phyloP scores from a whole-genome alignment of 2,113 vertebrate genomes.

The Rana temporaria region DNA sequence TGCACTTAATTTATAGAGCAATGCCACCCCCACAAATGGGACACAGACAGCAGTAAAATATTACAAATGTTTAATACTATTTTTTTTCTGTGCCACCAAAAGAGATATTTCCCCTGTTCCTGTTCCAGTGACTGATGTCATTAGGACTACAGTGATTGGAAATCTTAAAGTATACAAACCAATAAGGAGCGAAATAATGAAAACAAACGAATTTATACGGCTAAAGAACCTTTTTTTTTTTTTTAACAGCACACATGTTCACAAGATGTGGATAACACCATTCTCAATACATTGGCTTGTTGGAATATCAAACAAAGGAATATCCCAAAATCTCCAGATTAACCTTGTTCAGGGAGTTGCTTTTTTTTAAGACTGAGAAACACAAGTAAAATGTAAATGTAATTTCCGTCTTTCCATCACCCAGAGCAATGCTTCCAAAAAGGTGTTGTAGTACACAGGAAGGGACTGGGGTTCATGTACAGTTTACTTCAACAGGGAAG shows the following conservation, averaged over 20 bases:
- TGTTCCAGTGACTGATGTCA: no score
- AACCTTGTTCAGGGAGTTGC: conserved; percentile 9
- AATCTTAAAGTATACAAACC: background rate
- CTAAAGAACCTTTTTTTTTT: background rate
- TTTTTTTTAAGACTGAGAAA: background rate
- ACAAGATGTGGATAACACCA: conserved; percentile 35
- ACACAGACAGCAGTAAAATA: no score
- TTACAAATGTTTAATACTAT: no score
- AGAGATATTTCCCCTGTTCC: no score
- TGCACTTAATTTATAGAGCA: no score
- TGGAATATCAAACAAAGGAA: background rate
- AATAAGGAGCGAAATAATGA: background rate
- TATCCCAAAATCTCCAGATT: conserved; percentile 11
- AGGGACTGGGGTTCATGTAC: background rate
- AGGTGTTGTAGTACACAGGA: background rate
- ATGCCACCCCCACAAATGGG: no score
- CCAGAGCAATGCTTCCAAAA: background rate
- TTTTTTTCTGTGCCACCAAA: no score
- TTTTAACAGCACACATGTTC: conserved; percentile 19
- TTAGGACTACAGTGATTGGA: no score
- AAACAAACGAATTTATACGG: background rate
- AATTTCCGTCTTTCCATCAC: conserved; percentile 17
- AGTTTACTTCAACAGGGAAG: no score
- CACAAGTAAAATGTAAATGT: conserved; percentile 10
- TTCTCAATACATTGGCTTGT: background rate